phyloP scores from a whole-genome alignment of 1,140 invertebrate species.

The Bombus sylvicola region DNA sequence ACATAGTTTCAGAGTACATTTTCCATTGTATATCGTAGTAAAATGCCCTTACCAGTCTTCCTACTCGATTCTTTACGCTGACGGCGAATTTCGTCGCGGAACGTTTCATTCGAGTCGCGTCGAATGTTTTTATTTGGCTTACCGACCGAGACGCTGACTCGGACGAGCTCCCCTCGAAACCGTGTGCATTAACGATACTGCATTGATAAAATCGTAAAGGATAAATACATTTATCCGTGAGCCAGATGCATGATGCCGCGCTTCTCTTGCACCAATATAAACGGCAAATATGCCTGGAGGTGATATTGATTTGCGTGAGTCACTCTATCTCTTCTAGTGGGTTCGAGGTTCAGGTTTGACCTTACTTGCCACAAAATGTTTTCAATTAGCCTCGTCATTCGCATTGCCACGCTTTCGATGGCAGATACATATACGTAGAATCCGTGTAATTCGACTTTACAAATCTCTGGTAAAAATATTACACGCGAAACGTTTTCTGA shows the following conservation, averaged over 20 bases:
- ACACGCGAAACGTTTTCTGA: too few relatives aligned
- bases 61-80: not conserved
- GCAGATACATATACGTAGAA: too few relatives aligned
- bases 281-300: constrained; percentile 57
- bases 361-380: constrained; percentile 58
- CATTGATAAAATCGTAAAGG: constrained; percentile 7
- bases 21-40: too few relatives aligned
- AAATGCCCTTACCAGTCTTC: not conserved
- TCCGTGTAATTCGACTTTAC: too few relatives aligned
- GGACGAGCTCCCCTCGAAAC: not conserved
- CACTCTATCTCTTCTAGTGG: constrained; percentile 64
- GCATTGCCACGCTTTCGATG: not conserved
- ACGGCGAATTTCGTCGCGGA: not conserved
- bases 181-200: not conserved
- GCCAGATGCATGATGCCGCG: constrained; percentile 5
- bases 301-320: constrained; percentile 74
- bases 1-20: not conserved
- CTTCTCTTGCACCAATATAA: constrained; percentile 33
- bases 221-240: constrained; percentile 18
- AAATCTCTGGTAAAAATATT: not conserved
- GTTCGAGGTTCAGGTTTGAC: constrained; percentile 62
- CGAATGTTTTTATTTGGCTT: not conserved
- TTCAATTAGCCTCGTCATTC: constrained; percentile 44
- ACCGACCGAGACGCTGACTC: not conserved
- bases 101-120: not conserved